These are phyloP conservation scores for Nycticryphes semicollaris DNA, from an alignment of 2,113 vertebrate genomes.

Conservation along the genomic window DNA sequence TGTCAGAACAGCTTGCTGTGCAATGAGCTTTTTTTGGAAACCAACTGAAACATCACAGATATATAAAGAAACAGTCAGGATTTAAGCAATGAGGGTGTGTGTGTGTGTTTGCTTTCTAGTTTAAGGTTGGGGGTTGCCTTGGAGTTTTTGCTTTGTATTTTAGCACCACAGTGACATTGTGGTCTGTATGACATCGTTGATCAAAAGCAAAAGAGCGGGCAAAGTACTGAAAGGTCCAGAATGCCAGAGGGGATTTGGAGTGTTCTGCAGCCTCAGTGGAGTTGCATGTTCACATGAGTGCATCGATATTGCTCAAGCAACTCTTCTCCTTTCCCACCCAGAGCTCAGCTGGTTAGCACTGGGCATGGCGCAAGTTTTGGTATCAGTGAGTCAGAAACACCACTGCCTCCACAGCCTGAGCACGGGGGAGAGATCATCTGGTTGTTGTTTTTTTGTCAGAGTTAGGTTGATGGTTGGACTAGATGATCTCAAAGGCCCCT, in stretches of 20 bases:
- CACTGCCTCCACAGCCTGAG: background rate
- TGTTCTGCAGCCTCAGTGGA: rapidly evolving
- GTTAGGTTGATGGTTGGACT: no score
- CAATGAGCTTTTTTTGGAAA: background rate
- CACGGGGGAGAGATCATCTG: background rate
- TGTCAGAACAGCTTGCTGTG: background rate
- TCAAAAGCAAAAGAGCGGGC: background rate
- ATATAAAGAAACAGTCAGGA: background rate
- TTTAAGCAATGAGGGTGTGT: background rate
- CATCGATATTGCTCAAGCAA: background rate
- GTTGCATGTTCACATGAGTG: rapidly evolving
- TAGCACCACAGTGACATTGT: background rate
- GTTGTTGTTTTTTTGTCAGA: no score
- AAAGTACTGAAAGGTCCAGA: background rate
- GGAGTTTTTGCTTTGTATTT: background rate
- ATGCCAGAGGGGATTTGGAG: background rate
- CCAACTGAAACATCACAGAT: background rate
- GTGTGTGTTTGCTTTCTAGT: background rate
- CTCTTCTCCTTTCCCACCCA: background rate
- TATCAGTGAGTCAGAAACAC: background rate
- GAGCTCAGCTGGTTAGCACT: background rate
- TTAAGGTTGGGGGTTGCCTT: background rate
- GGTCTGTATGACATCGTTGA: background rate
- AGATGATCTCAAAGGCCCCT: no score
- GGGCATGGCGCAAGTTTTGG: background rate